Percentiles rank a stretch among this genome's conserved stretches.
Evolutionary conservation across 1,140 invertebrate genomes (phyloP).

Genomic region (Diorhabda elongata): DNA sequence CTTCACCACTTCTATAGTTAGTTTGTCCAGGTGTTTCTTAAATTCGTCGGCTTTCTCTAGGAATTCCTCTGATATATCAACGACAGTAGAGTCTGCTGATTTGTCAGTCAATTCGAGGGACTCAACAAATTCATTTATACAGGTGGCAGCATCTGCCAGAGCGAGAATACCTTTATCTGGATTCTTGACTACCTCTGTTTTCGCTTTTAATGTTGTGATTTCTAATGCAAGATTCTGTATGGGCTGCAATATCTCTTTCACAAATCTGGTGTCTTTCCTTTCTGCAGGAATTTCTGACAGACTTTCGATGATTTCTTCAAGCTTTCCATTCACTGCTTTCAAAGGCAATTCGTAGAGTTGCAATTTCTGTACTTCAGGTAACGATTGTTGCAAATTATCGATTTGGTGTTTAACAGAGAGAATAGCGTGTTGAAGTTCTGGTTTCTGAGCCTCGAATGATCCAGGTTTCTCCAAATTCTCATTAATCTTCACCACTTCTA

Average conservation of each 20-base stretch:
- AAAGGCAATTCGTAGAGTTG: slow-evolving; percentile 19
- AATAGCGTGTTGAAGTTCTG: slow-evolving; percentile 16
- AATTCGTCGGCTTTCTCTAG: background rate
- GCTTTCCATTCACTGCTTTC: slow-evolving; percentile 13
- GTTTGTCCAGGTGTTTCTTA: background rate
- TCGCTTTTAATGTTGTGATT: slow-evolving; percentile 10
- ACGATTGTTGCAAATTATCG: slow-evolving; percentile 11
- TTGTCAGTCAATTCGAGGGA: background rate
- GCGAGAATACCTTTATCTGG: slow-evolving; percentile 10
- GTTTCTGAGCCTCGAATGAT: slow-evolving; percentile 9
- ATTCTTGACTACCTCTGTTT: background rate
- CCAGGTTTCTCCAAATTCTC: slow-evolving; percentile 10
- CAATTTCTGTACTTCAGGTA: slow-evolving; percentile 11
- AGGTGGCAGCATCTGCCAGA: background rate
- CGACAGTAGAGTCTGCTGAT: background rate
- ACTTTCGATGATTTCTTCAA: background rate
- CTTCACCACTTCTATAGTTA: background rate
- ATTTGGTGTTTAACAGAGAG: slow-evolving; percentile 22
- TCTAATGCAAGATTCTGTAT: background rate
- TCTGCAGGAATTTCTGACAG: background rate
- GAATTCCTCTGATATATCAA: background rate
- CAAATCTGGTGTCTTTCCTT: background rate
- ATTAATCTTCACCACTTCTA: slow-evolving; percentile 16
- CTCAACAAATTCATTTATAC: background rate
- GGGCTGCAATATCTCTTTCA: background rate